Conservation (phyloP, 1,140 invertebrate genomes). For the Gonatopus flavifemur region DNA sequence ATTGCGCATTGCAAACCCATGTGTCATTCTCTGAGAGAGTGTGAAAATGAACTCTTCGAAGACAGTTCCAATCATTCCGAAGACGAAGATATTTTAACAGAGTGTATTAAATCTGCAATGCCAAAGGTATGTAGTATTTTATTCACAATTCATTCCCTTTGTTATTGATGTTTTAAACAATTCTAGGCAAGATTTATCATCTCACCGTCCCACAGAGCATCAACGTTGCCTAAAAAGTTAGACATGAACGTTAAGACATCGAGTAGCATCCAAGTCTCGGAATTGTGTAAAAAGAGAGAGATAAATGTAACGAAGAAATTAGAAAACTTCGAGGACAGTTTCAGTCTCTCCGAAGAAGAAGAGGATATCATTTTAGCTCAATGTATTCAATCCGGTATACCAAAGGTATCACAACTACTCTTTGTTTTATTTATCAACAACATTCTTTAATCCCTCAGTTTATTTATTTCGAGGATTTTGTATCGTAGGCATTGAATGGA, state of each 20-base stretch:
- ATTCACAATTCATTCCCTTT: too few relatives aligned
- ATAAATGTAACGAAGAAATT: slow-evolving; percentile 10
- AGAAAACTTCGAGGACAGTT: slow-evolving; percentile 29
- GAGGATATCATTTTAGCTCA: slow-evolving; percentile 46
- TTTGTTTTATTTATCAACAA: too few relatives aligned
- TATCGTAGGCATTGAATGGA: neutral
- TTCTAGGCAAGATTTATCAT: slow-evolving; percentile 18
- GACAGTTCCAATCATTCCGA: slow-evolving; percentile 47
- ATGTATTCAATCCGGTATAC: slow-evolving; percentile 48
- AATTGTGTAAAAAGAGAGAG: neutral
- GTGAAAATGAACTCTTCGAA: slow-evolving; percentile 33
- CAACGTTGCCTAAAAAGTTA: neutral
- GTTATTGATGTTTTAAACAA: too few relatives aligned
- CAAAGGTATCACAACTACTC: too few relatives aligned
- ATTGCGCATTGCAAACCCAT: slow-evolving; percentile 11
- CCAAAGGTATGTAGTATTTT: too few relatives aligned
- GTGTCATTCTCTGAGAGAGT: neutral
- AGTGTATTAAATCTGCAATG: slow-evolving; percentile 46
- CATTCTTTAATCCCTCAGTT: too few relatives aligned
- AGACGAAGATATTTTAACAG: slow-evolving; percentile 40
- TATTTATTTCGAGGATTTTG: too few relatives aligned
- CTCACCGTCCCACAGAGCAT: slow-evolving; percentile 10
- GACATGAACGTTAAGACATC: slow-evolving; percentile 3
- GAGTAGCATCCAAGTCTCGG: neutral
- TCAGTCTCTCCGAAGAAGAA: slow-evolving; percentile 45